phyloP scores from a whole-genome alignment of 2,113 vertebrate species.

The Dipodomys stephensi region DNA sequence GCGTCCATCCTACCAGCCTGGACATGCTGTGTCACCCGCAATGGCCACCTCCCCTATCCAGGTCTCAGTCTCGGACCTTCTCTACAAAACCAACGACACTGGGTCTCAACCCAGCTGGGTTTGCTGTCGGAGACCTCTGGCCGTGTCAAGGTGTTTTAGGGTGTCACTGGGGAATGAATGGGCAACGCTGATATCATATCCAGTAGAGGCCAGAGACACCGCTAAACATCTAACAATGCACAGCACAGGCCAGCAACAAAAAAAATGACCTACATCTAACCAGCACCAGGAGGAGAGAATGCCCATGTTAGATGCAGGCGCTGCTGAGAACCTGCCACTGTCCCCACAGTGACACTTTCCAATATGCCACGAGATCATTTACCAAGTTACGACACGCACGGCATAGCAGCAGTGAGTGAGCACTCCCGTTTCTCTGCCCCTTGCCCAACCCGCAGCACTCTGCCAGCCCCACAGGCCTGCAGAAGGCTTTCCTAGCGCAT shows the following conservation, averaged over 20 bases:
- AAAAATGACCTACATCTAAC: not conserved
- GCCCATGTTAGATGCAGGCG: too few species aligned
- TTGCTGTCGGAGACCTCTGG: fast-evolving
- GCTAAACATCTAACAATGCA: not conserved
- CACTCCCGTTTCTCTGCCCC: not conserved
- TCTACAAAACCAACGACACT: not conserved
- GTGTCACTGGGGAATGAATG: not conserved
- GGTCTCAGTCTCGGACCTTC: not conserved
- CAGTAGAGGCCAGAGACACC: not conserved
- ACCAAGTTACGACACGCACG: too few species aligned
- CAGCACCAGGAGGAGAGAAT: not conserved
- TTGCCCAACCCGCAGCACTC: not conserved
- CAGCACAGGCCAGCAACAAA: not conserved
- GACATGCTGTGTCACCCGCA: not conserved
- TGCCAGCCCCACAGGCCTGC: not conserved
- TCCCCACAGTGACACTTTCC: not conserved
- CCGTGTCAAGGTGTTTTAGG: not conserved
- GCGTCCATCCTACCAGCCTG: too few species aligned
- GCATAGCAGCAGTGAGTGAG: not conserved
- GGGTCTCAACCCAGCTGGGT: not conserved
- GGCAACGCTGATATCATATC: not conserved
- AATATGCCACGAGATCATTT: not conserved
- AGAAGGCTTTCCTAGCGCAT: not conserved
- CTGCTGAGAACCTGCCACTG: not conserved
- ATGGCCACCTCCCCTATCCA: not conserved